Conservation (phyloP, 2,797 vertebrate genomes). For the Scomberomorus guttatus region DNA sequence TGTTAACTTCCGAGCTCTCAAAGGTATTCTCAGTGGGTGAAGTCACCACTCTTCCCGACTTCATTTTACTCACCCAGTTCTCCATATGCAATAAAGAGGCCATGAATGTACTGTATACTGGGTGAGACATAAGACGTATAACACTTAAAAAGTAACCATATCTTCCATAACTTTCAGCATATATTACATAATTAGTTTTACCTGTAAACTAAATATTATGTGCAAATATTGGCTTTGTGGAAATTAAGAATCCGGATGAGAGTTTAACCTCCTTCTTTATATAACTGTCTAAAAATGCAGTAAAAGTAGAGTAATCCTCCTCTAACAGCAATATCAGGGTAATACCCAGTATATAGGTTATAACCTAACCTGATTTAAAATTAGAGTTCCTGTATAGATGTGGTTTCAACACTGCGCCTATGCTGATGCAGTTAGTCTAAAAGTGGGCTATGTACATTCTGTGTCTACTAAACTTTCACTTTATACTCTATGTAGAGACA, state of each 20-base stretch:
- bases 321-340: not conserved
- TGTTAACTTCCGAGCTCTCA: slow-evolving; percentile 36
- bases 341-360: not conserved
- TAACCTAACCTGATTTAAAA: no score
- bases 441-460: not conserved
- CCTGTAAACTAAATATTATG: not conserved
- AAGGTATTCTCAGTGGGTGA: slow-evolving; percentile 64
- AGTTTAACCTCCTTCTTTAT: no score
- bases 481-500: not conserved
- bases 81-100: not conserved
- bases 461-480: no score
- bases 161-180: not conserved
- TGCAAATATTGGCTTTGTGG: not conserved
- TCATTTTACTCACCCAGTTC: slow-evolving; percentile 32
- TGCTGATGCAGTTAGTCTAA: no score
- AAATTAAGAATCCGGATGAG: not conserved
- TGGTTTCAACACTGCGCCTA: not conserved
- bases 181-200: not conserved
- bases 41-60: slow-evolving; percentile 62
- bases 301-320: not conserved
- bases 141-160: not conserved
- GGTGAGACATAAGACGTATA: not conserved
- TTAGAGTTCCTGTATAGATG: not conserved
- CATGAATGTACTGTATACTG: not conserved
- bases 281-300: not conserved